Percentiles rank a stretch among this genome's conserved stretches.
Evolutionary conservation across 2,888 invertebrate genomes (phyloP).

Genomic region (Mesoligia furuncula): DNA sequence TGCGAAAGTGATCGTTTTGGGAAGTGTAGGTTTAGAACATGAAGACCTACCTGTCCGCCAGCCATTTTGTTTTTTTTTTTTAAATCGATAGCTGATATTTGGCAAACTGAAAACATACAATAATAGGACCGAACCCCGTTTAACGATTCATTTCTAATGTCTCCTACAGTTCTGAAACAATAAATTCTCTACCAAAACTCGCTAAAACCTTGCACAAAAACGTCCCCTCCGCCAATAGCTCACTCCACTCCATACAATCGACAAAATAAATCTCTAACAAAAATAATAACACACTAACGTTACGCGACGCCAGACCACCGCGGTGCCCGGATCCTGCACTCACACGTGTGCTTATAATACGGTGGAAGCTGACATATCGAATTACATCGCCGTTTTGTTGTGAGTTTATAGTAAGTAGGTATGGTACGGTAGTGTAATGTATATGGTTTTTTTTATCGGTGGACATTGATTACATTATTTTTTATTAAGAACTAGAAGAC

Average conservation of each 20-base stretch:
- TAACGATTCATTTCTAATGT: too few relatives aligned
- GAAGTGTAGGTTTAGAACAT: too few relatives aligned
- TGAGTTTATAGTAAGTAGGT: constrained; percentile 14
- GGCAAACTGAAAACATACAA: too few relatives aligned
- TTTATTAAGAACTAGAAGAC: not conserved
- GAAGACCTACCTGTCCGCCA: too few relatives aligned
- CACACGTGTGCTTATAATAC: constrained; percentile 48
- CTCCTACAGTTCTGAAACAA: too few relatives aligned
- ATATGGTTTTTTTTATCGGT: not conserved
- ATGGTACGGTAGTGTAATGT: constrained; percentile 14
- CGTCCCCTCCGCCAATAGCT: constrained; percentile 12
- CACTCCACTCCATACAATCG: constrained; percentile 14
- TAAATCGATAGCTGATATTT: too few relatives aligned
- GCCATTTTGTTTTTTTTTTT: too few relatives aligned
- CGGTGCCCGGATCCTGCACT: constrained; percentile 49
- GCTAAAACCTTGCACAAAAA: constrained; percentile 31
- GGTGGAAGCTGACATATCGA: constrained; percentile 22
- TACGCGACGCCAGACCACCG: constrained; percentile 54
- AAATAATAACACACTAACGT: constrained; percentile 54
- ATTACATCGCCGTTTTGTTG: constrained; percentile 40
- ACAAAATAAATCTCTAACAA: constrained; percentile 29
- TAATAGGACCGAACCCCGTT: too few relatives aligned
- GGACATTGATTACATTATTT: not conserved
- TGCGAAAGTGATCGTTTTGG: too few relatives aligned
- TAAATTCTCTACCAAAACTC: not conserved